These are phyloP conservation scores for Amblyopsis hoosieri DNA, from an alignment of 2,797 vertebrate species.

Conservation along the genomic window DNA sequence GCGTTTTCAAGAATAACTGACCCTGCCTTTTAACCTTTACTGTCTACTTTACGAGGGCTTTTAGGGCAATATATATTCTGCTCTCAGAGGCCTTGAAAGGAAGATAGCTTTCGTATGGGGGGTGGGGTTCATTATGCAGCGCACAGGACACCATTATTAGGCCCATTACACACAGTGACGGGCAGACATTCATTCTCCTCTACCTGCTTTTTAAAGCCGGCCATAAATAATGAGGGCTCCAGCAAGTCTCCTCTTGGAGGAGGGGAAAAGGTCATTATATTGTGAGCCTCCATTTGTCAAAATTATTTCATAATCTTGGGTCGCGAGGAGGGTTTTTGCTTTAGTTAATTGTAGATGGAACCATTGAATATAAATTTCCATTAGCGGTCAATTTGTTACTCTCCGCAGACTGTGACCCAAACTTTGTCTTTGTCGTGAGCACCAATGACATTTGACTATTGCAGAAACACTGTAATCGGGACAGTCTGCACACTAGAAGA, in stretches of 20 bases:
- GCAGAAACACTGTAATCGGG: slow-evolving; percentile 4
- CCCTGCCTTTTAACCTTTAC: too few relatives aligned
- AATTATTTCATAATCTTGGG: slow-evolving; percentile 81
- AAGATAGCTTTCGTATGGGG: slow-evolving; percentile 58
- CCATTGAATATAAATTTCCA: slow-evolving; percentile 76
- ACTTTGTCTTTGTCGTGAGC: slow-evolving; percentile 39
- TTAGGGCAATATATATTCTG: slow-evolving; percentile 14
- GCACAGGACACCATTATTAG: slow-evolving; percentile 79
- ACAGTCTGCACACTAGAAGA: neutral
- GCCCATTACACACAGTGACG: slow-evolving; percentile 84
- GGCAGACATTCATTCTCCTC: slow-evolving; percentile 79
- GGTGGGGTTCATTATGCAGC: slow-evolving; percentile 75
- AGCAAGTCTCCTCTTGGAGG: slow-evolving; percentile 49
- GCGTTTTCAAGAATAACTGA: too few relatives aligned
- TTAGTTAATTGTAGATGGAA: slow-evolving; percentile 75
- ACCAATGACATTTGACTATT: slow-evolving; percentile 19
- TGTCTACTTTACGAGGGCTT: slow-evolving; percentile 12
- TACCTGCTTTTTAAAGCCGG: slow-evolving; percentile 80
- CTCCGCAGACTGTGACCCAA: slow-evolving; percentile 51
- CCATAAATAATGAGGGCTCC: slow-evolving; percentile 78
- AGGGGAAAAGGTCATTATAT: slow-evolving; percentile 76
- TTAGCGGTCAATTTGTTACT: slow-evolving; percentile 72
- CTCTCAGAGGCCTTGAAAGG: slow-evolving; percentile 46
- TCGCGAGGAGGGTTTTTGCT: slow-evolving; percentile 73
- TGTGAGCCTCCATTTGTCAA: slow-evolving; percentile 77